These are phyloP conservation scores for Atrichornis clamosus DNA, from an alignment of 2,113 vertebrate species.

Conservation along the genomic window DNA sequence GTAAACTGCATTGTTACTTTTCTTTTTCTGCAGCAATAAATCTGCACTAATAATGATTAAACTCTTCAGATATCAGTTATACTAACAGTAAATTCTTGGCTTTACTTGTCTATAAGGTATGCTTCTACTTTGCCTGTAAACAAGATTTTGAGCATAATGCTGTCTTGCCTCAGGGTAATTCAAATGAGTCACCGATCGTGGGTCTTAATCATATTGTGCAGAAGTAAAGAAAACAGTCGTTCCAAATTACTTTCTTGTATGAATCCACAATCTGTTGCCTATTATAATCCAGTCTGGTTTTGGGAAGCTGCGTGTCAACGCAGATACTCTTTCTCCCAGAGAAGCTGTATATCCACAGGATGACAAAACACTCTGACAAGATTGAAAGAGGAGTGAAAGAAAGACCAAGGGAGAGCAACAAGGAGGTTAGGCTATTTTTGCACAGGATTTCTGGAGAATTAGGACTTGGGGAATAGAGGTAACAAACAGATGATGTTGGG, in stretches of 20 bases:
- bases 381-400: neutral
- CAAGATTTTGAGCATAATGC: neutral
- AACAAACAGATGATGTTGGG: neutral
- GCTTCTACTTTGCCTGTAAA: neutral
- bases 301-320: neutral
- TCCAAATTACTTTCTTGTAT: neutral
- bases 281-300: neutral
- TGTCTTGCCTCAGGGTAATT: neutral
- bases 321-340: neutral
- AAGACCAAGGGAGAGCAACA: neutral
- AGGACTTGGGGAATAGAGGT: neutral
- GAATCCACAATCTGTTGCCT: slow-evolving; percentile 8
- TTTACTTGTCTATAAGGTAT: neutral
- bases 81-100: neutral
- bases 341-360: neutral
- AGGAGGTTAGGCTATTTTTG: neutral
- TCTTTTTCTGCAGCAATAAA: neutral
- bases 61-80: neutral
- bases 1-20: neutral
- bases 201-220: neutral
- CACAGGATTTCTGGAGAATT: neutral
- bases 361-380: neutral
- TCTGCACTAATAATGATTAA: neutral
- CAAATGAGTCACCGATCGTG: neutral
- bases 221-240: neutral